Evolutionary conservation across 2,888 invertebrate genomes (phyloP), one percentile per base, ranked within the genome.

Genomic region (Drosophila emarginata): DNA sequence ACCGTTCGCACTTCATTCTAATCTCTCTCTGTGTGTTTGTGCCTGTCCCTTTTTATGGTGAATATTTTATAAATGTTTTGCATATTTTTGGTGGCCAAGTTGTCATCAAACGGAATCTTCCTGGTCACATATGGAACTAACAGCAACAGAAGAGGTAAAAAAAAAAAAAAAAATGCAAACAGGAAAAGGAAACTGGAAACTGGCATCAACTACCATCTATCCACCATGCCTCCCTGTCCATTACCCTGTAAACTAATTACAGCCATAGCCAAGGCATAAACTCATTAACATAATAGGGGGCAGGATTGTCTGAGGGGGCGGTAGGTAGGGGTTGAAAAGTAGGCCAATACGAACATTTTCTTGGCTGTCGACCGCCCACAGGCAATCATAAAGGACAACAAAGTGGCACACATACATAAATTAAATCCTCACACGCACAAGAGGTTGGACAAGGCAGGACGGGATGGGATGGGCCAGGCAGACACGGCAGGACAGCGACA

Each of bases 331-430:
- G 54, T 57, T 65, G 64, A 67, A 72, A 78, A 77, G 76, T 76
- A 76, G 75, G 76, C 69, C 79, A 71, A 74, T 66, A 77, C 70
- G 66, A 61, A 69, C 73, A 67, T 72, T 74, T 79, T 72, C 81
- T 79, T 74, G 59, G 78, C 12, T 32, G 60, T 21, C 32, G 18
- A 36, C 71, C 64, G 59, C 73, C 73, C 73, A 74, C 69, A 69
- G 71, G 74, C 84, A 77, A 80, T 79, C 80, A 81, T 77, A 80
- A 78, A 81, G 84, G 86, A 85, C 84, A 86, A 78, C 78, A 81
- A 84, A 84, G 85, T 85, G 80, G 70, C 80, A 81, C 81, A 81
- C 79, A 84, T 79, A 79, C 81, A 84, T 84, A 86, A 77, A 86
- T 86, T 86, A 80, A 85, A 79, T 63, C 26, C 79, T 61, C 73